Conservation (phyloP, 2,797 vertebrate species). For the Malurus leucopterus region DNA sequence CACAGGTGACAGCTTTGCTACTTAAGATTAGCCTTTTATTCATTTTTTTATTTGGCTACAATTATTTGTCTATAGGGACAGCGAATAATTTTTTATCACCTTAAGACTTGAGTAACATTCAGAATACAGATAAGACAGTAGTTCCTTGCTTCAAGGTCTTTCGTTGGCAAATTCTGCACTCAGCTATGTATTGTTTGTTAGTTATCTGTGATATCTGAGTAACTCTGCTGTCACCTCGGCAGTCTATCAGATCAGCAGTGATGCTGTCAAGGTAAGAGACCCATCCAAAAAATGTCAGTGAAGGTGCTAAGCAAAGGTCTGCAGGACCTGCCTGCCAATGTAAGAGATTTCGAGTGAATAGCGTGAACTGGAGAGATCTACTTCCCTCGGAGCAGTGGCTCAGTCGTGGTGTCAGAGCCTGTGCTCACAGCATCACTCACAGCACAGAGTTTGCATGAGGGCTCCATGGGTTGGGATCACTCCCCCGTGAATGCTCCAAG, state of each 20-base stretch:
- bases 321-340: background rate
- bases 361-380: background rate
- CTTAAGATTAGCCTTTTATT: background rate
- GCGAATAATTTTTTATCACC: background rate
- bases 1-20: constrained; percentile 3
- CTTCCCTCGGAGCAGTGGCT: background rate
- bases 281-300: background rate
- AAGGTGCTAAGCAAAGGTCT: background rate
- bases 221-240: background rate
- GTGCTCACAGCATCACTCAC: background rate
- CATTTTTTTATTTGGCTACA: background rate
- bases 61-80: background rate
- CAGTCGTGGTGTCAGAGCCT: background rate
- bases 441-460: background rate
- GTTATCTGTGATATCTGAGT: background rate
- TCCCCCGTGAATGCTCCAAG: rapidly evolving
- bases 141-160: background rate
- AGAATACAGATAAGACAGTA: background rate
- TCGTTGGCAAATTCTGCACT: background rate
- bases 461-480: background rate
- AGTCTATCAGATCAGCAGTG: background rate
- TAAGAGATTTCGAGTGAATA: background rate
- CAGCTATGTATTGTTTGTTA: background rate
- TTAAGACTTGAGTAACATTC: background rate
- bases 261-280: background rate